These are phyloP conservation scores for Rynchops niger DNA, from an alignment of 2,113 vertebrate genomes.

Conservation along the genomic window DNA sequence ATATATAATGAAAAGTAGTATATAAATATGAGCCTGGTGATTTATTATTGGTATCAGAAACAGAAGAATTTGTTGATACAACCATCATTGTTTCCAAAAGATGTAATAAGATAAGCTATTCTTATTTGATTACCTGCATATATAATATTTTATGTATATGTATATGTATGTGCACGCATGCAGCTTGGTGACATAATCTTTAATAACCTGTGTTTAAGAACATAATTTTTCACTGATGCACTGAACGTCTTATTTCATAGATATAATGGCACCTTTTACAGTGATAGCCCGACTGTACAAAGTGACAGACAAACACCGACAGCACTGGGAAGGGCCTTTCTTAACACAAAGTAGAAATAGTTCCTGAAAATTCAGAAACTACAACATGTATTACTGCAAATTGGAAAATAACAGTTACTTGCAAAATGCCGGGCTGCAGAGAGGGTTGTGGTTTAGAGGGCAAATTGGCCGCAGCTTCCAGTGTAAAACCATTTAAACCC, in stretches of 20 bases:
- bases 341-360: not conserved
- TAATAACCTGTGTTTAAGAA: not conserved
- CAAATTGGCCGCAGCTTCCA: not conserved
- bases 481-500: not conserved
- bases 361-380: not conserved
- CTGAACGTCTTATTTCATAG: not conserved
- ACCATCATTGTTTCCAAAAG: not conserved
- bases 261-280: not conserved
- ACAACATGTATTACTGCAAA: not conserved
- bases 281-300: not conserved
- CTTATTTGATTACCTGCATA: not conserved
- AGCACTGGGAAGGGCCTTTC: not conserved
- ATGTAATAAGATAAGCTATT: not conserved
- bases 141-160: not conserved
- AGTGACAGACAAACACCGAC: not conserved
- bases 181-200: not conserved
- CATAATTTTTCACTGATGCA: not conserved
- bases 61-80: not conserved
- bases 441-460: not conserved
- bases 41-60: not conserved
- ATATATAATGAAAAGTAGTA: not conserved
- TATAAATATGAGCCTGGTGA: not conserved
- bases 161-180: not conserved
- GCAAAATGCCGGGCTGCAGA: not conserved
- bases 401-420: not conserved